Conservation (phyloP, 92 coral and sea anemone species). For the Porites lobata region DNA sequence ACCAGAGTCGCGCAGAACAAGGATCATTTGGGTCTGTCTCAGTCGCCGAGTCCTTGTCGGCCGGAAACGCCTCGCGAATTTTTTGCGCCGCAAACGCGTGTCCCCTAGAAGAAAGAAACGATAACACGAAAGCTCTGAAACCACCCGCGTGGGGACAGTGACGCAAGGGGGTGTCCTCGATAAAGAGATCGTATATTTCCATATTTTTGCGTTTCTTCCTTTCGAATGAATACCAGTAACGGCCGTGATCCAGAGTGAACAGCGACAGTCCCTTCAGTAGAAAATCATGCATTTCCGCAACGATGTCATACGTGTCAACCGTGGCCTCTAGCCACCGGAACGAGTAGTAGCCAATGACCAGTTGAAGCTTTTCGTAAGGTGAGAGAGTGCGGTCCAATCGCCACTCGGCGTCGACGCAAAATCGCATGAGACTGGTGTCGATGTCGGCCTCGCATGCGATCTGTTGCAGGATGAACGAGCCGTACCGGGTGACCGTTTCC, state of each 20-base stretch:
- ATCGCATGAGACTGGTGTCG: conserved; percentile 23
- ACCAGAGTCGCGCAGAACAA: neutral
- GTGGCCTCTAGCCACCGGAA: conserved; percentile 5
- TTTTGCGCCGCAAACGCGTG: neutral
- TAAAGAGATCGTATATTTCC: conserved; percentile 4
- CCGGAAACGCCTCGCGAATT: neutral
- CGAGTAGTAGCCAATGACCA: conserved; percentile 12
- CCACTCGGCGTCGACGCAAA: conserved; percentile 20
- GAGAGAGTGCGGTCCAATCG: conserved; percentile 1
- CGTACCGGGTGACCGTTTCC: conserved; percentile 7
- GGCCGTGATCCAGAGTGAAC: neutral
- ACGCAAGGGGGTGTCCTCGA: neutral
- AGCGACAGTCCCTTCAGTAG: neutral
- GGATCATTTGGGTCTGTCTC: neutral
- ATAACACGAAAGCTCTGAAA: conserved; percentile 4
- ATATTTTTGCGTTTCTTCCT: neutral
- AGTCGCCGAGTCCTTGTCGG: neutral
- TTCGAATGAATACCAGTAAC: conserved; percentile 24
- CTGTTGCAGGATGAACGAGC: neutral
- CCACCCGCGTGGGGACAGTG: neutral
- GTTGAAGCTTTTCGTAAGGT: conserved; percentile 10
- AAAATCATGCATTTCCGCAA: conserved; percentile 2
- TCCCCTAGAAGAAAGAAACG: neutral
- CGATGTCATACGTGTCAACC: neutral
- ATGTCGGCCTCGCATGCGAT: conserved; percentile 7